Evolutionary conservation across 2,888 invertebrate genomes (phyloP).

Genomic region (Cerastoderma edule): DNA sequence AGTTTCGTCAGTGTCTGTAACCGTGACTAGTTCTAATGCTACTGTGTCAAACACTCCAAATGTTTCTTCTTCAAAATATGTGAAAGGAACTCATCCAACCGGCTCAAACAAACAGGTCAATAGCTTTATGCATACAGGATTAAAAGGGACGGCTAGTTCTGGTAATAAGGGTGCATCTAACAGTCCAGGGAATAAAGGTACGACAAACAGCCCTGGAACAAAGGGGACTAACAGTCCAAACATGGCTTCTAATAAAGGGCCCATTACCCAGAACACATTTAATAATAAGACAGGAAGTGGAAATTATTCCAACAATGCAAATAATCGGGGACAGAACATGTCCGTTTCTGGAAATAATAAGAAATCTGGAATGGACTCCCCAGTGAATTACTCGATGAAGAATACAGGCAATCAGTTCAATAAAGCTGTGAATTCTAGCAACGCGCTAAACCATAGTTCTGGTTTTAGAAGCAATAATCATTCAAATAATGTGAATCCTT

Average conservation of each 20-base stretch:
- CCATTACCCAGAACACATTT: constrained; percentile 13
- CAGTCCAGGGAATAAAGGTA: constrained; percentile 23
- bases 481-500: constrained; percentile 24
- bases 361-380: constrained; percentile 46
- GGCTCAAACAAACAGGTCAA: constrained; percentile 39
- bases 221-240: not conserved
- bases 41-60: constrained; percentile 17
- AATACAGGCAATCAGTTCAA: constrained; percentile 36
- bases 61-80: constrained; percentile 38
- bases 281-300: constrained; percentile 29
- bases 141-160: too few relatives aligned
- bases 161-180: constrained; percentile 21
- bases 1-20: constrained; percentile 36
- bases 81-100: constrained; percentile 18
- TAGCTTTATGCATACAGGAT: constrained; percentile 34
- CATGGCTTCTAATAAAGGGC: constrained; percentile 16
- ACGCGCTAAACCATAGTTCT: constrained; percentile 33
- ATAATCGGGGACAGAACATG: constrained; percentile 38
- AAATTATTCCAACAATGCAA: constrained; percentile 26
- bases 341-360: constrained; percentile 35
- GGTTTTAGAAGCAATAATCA: constrained; percentile 45
- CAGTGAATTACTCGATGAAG: constrained; percentile 43
- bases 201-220: too few relatives aligned
- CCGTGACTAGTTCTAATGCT: constrained; percentile 28
- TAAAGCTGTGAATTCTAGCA: constrained; percentile 47